Conservation (phyloP, 2,113 vertebrate genomes). For the Capreolus pygargus region DNA sequence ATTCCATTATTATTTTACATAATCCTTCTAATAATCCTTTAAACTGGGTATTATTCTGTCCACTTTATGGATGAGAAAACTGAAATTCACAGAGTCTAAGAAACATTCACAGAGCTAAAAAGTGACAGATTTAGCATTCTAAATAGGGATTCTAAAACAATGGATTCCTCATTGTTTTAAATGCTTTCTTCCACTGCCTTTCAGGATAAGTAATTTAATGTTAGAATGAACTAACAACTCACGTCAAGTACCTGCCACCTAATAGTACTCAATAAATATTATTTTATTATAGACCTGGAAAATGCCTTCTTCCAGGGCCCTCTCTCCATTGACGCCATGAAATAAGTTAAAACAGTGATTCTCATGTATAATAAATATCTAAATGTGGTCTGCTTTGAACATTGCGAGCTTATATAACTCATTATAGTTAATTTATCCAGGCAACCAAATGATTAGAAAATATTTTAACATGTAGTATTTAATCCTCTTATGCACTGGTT, state of each 20-base stretch:
- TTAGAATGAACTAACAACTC: neutral
- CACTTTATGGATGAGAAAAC: constrained; percentile 7
- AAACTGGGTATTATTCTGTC: neutral
- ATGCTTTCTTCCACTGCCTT: neutral
- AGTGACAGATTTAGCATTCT: neutral
- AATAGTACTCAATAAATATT: neutral
- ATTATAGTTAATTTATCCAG: neutral
- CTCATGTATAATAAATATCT: neutral
- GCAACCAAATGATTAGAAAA: neutral
- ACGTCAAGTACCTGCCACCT: neutral
- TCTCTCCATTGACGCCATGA: neutral
- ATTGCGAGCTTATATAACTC: neutral
- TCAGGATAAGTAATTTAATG: neutral
- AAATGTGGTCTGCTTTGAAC: neutral
- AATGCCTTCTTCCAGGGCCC: neutral
- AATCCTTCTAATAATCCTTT: neutral
- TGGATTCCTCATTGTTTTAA: neutral
- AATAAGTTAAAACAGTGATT: neutral
- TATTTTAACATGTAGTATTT: neutral
- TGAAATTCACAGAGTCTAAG: neutral
- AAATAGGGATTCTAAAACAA: neutral
- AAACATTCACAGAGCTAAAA: neutral
- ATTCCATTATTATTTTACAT: neutral
- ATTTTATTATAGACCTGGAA: neutral
- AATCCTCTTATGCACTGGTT: neutral